These are phyloP conservation scores for Melanotus villosus DNA, from an alignment of 2,888 invertebrate genomes.

Conservation along the genomic window DNA sequence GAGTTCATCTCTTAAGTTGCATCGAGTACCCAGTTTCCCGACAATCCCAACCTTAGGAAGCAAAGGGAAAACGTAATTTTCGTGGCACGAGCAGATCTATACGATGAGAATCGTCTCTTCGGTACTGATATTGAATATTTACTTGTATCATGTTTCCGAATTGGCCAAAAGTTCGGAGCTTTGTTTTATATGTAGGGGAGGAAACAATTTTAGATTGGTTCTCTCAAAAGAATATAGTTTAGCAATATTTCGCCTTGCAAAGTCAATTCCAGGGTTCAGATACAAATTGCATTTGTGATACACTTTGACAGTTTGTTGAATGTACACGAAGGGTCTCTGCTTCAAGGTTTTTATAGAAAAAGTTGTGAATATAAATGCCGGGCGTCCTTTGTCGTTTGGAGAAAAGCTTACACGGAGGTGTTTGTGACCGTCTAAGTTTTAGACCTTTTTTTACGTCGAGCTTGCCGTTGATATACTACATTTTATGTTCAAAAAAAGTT, in stretches of 20 bases:
- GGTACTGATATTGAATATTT: conserved; percentile 56
- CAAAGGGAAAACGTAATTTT: conserved; percentile 15
- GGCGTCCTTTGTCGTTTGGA: conserved; percentile 18
- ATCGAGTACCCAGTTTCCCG: too few relatives aligned
- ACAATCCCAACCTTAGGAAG: conserved; percentile 4
- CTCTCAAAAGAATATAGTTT: conserved; percentile 61
- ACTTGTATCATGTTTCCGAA: conserved; percentile 58
- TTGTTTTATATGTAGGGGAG: conserved; percentile 58
- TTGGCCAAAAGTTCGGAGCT: conserved; percentile 57
- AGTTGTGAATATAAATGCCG: conserved; percentile 24
- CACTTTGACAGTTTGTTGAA: conserved; percentile 61
- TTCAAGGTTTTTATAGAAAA: conserved; percentile 39
- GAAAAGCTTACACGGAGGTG: conserved; percentile 15
- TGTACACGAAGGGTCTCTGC: conserved; percentile 37
- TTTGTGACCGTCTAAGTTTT: conserved; percentile 12
- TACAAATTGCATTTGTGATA: conserved; percentile 64
- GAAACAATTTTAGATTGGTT: conserved; percentile 62
- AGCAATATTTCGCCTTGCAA: conserved; percentile 62
- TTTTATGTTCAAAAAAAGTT: too few relatives aligned
- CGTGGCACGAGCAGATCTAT: conserved; percentile 20
- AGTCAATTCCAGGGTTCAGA: conserved; percentile 62
- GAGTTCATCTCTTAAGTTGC: too few relatives aligned
- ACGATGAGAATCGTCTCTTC: conserved; percentile 32
- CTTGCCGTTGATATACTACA: too few relatives aligned
- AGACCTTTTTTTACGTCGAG: too few relatives aligned